Percentiles rank a stretch among this genome's conserved stretches.
phyloP scores from a whole-genome alignment of 2,888 invertebrate species.

The Brenthis ino region DNA sequence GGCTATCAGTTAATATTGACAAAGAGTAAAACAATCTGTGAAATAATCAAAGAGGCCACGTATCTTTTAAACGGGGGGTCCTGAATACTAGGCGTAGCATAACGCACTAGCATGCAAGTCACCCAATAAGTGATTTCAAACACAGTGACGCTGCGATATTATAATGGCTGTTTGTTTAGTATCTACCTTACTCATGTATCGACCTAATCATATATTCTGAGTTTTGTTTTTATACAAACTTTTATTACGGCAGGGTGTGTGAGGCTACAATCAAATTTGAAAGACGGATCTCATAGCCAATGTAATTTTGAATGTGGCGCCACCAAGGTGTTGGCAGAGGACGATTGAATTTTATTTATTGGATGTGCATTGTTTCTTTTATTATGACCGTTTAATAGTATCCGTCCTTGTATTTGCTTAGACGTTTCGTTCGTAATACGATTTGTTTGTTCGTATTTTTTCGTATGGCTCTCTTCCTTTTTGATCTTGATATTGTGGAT shows the following conservation, averaged over 20 bases:
- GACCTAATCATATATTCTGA: conserved; percentile 81
- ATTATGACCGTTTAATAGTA: conserved; percentile 45
- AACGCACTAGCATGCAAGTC: conserved; percentile 77
- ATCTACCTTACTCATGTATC: conserved; percentile 82
- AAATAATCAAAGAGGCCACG: conserved; percentile 43
- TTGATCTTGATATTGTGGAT: conserved; percentile 4
- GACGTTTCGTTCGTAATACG: conserved; percentile 36
- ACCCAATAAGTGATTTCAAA: conserved; percentile 82
- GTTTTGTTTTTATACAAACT: conserved; percentile 80
- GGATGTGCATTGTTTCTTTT: conserved; percentile 48
- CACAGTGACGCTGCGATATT: conserved; percentile 77
- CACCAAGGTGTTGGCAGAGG: conserved; percentile 65
- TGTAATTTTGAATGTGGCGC: conserved; percentile 76
- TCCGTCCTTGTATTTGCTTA: conserved; percentile 38
- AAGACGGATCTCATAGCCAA: conserved; percentile 75
- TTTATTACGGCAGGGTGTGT: conserved; percentile 82
- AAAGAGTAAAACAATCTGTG: conserved; percentile 29
- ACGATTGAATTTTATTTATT: conserved; percentile 55
- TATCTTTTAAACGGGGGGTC: conserved; percentile 54
- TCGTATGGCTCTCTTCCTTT: conserved; percentile 21
- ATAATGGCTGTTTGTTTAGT: conserved; percentile 81
- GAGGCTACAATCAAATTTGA: conserved; percentile 80
- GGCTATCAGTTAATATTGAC: not conserved
- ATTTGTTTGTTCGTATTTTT: conserved; percentile 33
- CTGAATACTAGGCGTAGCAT: conserved; percentile 56